phyloP scores from a whole-genome alignment of 1,140 invertebrate species.

The Yoshiicerus persimilis region DNA sequence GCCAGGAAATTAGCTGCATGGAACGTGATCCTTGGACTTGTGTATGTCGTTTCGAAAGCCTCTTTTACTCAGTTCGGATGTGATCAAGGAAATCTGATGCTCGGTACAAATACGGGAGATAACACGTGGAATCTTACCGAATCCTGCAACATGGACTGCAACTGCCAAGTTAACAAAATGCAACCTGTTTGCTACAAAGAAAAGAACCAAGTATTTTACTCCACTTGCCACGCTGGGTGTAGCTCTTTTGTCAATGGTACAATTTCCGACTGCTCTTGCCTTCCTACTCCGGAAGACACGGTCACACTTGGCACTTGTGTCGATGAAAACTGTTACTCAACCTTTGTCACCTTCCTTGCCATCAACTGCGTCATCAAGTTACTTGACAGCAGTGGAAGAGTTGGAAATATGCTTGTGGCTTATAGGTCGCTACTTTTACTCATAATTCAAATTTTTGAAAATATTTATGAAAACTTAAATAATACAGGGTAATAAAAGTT shows the following conservation, averaged over 20 bases:
- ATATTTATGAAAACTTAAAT: no score
- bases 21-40: conserved; percentile 70
- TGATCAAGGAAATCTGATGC: conserved; percentile 24
- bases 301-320: conserved; percentile 47
- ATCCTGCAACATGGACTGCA: not conserved
- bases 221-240: conserved; percentile 52
- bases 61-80: conserved; percentile 47
- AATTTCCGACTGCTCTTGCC: conserved; percentile 34
- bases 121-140: conserved; percentile 11
- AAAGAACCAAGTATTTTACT: conserved; percentile 46
- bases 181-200: conserved; percentile 49
- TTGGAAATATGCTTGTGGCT: conserved; percentile 50
- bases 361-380: conserved; percentile 39
- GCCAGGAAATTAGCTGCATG: conserved; percentile 69
- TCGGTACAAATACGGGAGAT: not conserved
- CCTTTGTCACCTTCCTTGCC: conserved; percentile 34
- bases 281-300: conserved; percentile 17
- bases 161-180: conserved; percentile 46
- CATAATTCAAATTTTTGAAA: no score
- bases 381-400: conserved; percentile 37
- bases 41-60: conserved; percentile 50
- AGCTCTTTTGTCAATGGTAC: conserved; percentile 31
- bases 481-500: no score
- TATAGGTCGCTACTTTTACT: no score
- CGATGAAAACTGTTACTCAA: conserved; percentile 30